These are phyloP conservation scores for Eupithecia abbreviata DNA, from an alignment of 2,888 invertebrate species.

Conservation along the genomic window DNA sequence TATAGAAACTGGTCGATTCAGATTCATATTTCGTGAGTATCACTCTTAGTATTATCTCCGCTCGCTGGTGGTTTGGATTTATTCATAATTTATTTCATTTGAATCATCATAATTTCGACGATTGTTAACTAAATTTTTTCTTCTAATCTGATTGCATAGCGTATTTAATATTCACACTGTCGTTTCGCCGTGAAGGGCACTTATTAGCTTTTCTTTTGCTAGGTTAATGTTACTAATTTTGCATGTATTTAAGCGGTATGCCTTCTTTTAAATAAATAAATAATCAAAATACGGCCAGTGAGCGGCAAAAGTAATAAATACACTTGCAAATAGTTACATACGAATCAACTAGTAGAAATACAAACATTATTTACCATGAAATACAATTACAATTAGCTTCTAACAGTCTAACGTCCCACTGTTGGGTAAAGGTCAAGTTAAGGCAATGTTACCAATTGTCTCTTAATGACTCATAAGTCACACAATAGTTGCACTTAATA, in stretches of 20 bases:
- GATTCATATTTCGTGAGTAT: neutral
- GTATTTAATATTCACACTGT: too few species aligned
- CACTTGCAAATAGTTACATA: neutral
- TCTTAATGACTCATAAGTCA: neutral
- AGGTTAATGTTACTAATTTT: too few species aligned
- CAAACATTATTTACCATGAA: neutral
- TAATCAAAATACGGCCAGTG: neutral
- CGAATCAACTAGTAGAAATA: neutral
- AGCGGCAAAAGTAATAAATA: neutral
- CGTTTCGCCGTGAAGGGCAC: too few species aligned
- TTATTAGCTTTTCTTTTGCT: too few species aligned
- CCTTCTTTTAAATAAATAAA: too few species aligned
- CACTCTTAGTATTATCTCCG: neutral
- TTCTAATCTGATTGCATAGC: too few species aligned
- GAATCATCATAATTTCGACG: too few species aligned
- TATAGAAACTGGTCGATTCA: neutral
- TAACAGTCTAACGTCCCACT: neutral
- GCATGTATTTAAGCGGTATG: too few species aligned
- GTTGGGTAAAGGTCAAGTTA: neutral
- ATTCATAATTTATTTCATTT: too few species aligned
- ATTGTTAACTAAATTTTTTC: too few species aligned
- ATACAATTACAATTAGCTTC: neutral
- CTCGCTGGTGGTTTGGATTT: too few species aligned
- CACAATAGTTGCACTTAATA: slow-evolving; percentile 1
- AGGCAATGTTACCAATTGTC: neutral